These are phyloP conservation scores for Teleogryllus occipitalis DNA, from an alignment of 1,140 invertebrate genomes.

Conservation along the genomic window DNA sequence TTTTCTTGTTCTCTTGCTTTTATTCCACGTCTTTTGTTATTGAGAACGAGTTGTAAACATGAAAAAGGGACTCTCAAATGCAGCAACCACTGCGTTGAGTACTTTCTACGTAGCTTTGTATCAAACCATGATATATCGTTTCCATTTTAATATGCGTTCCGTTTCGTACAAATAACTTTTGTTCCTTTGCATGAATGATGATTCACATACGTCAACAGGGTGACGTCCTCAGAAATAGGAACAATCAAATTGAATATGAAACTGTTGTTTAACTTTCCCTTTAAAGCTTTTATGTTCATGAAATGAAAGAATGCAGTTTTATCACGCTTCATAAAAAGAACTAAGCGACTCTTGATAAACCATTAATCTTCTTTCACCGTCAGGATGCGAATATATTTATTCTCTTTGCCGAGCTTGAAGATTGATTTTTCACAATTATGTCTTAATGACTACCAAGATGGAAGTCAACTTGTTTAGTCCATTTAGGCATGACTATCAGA, in stretches of 20 bases:
- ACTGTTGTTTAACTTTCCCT: conserved; percentile 1
- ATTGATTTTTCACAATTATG: not conserved
- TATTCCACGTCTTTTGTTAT: too few species aligned
- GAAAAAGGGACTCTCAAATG: too few species aligned
- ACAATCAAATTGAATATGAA: not conserved
- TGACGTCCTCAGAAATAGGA: not conserved
- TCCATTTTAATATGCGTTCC: not conserved
- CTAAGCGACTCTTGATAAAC: not conserved
- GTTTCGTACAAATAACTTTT: not conserved
- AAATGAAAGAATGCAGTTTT: not conserved
- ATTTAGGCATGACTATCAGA: too few species aligned
- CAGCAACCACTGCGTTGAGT: too few species aligned
- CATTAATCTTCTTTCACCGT: not conserved
- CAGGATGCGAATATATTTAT: not conserved
- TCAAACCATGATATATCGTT: not conserved
- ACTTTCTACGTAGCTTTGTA: too few species aligned
- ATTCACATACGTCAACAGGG: not conserved
- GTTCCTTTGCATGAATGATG: not conserved
- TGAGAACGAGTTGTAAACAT: too few species aligned
- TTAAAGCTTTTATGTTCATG: not conserved
- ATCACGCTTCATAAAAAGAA: not conserved
- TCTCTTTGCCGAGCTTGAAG: not conserved
- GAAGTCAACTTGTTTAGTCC: too few species aligned
- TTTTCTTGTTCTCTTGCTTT: too few species aligned
- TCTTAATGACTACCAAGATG: too few species aligned